A percentile compares a stretch with the other conserved stretches of the same genome.
phyloP scores from a whole-genome alignment of 1,140 invertebrate genomes.

The Drosophila guanche region DNA sequence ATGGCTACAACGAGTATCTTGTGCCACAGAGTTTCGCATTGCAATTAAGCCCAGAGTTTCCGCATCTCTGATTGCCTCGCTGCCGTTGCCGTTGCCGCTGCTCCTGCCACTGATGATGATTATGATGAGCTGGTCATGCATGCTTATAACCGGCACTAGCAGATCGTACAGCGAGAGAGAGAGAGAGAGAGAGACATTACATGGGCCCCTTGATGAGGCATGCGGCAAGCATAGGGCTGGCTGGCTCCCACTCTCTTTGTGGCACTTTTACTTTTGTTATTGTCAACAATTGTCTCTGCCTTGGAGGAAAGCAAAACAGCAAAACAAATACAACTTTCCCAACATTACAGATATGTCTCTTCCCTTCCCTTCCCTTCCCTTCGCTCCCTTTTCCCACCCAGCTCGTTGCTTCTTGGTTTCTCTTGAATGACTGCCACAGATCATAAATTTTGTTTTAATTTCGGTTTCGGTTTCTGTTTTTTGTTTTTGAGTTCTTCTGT shows the following conservation, averaged over 20 bases:
- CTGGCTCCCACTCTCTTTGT: constrained; percentile 7
- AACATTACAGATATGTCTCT: constrained; percentile 50
- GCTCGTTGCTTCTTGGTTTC: constrained; percentile 19
- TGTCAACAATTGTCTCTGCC: constrained; percentile 58
- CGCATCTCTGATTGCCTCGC: constrained; percentile 48
- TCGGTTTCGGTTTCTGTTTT: constrained; percentile 27
- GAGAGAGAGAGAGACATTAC: constrained; percentile 10
- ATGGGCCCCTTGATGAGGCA: constrained; percentile 7
- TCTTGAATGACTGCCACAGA: constrained; percentile 38
- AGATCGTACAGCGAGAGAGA: neutral
- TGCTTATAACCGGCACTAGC: neutral
- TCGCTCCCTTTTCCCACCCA: constrained; percentile 1
- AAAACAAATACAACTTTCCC: constrained; percentile 65
- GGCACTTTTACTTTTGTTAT: constrained; percentile 75
- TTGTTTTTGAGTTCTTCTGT: constrained; percentile 23
- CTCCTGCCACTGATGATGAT: constrained; percentile 43
- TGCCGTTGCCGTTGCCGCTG: constrained; percentile 40
- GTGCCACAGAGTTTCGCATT: constrained; percentile 37
- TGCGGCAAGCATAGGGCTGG: too few relatives aligned
- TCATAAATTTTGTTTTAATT: constrained; percentile 76
- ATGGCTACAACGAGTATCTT: neutral
- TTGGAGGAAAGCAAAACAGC: constrained; percentile 25
- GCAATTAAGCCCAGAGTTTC: constrained; percentile 59
- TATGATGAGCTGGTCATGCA: constrained; percentile 46
- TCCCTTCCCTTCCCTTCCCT: neutral